These are phyloP conservation scores for Drosophila orena DNA, from an alignment of 1,140 invertebrate genomes.

Conservation along the genomic window DNA sequence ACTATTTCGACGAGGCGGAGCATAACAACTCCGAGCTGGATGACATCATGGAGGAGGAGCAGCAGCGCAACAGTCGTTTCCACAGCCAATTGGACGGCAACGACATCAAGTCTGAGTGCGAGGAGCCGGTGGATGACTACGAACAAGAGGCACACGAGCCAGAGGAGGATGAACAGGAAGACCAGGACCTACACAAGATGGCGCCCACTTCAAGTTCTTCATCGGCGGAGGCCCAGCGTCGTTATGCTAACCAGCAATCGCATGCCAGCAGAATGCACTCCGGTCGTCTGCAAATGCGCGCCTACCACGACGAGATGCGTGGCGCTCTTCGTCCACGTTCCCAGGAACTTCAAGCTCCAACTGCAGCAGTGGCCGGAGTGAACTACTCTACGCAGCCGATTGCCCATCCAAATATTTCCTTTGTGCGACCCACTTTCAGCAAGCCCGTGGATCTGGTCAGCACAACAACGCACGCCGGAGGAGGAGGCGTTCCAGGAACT, in stretches of 20 bases:
- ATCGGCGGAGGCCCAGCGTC: slow-evolving; percentile 40
- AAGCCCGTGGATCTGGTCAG: slow-evolving; percentile 76
- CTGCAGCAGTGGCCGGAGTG: slow-evolving; percentile 20
- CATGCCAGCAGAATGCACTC: slow-evolving; percentile 50
- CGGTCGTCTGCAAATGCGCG: slow-evolving; percentile 64
- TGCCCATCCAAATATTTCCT: slow-evolving; percentile 69
- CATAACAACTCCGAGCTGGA: slow-evolving; percentile 73
- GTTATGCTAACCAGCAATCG: slow-evolving; percentile 54
- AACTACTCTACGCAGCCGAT: slow-evolving; percentile 9
- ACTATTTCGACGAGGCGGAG: slow-evolving; percentile 73
- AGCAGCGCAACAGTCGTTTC: slow-evolving; percentile 53
- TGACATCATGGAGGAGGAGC: slow-evolving; percentile 74
- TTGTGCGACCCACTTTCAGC: slow-evolving; percentile 76
- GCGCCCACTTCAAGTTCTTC: slow-evolving; percentile 54
- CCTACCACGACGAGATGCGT: slow-evolving; percentile 68
- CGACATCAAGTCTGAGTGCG: slow-evolving; percentile 81
- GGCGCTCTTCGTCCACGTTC: slow-evolving; percentile 58
- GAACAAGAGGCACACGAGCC: slow-evolving; percentile 47
- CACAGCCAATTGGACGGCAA: slow-evolving; percentile 68
- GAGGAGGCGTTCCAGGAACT: slow-evolving; percentile 6
- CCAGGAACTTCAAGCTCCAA: slow-evolving; percentile 51
- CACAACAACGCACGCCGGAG: slow-evolving; percentile 67
- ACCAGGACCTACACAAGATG: slow-evolving; percentile 59
- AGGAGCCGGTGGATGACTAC: slow-evolving; percentile 71
- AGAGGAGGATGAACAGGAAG: slow-evolving; percentile 48